These are phyloP conservation scores for Drosophila leontia DNA, from an alignment of 1,140 invertebrate genomes.

Conservation along the genomic window DNA sequence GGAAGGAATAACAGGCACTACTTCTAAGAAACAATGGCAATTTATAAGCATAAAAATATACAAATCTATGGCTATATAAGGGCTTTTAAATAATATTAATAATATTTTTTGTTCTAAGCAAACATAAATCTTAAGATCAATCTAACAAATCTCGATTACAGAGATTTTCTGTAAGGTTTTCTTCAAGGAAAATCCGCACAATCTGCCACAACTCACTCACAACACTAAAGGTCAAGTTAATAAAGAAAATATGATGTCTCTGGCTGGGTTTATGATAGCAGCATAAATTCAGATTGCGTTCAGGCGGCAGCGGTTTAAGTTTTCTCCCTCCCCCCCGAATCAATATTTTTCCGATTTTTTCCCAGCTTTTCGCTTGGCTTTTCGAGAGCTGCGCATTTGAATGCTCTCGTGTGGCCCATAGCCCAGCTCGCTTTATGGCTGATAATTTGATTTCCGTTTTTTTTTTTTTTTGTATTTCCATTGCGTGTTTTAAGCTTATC, in stretches of 20 bases:
- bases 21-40: neutral
- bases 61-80: neutral
- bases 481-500: conserved; percentile 43
- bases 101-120: neutral
- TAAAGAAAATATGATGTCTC: conserved; percentile 39
- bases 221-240: conserved; percentile 57
- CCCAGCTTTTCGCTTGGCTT: conserved; percentile 3
- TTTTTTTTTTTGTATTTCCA: conserved; percentile 27
- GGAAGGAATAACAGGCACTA: neutral
- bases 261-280: conserved; percentile 41
- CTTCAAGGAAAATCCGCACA: no score
- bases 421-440: conserved; percentile 28
- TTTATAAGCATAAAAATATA: neutral
- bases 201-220: neutral
- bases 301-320: conserved; percentile 4
- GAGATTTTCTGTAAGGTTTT: no score
- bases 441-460: conserved; percentile 61
- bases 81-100: neutral
- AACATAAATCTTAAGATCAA: neutral
- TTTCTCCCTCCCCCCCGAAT: conserved; percentile 10
- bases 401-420: conserved; percentile 33
- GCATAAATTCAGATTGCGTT: conserved; percentile 46
- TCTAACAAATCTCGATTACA: no score
- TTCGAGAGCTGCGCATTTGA: neutral
- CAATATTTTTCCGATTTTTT: conserved; percentile 17